Base-by-base conservation (phyloP, 2,888 invertebrate genomes). In the Cheilosia soror region DNA sequence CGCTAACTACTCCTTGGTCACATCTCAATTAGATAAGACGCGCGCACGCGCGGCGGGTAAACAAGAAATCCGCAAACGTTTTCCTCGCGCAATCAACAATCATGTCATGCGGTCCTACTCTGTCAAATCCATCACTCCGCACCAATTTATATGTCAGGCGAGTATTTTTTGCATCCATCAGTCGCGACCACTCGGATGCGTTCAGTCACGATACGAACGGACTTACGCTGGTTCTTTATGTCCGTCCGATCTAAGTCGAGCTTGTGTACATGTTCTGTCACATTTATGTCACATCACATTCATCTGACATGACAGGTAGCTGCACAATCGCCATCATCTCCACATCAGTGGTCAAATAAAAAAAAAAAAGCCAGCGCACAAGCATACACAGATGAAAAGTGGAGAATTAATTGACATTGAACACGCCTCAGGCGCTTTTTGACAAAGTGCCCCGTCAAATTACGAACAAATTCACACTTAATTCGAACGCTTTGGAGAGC, bases 51-150 rank as follows among this genome's bases (percentile, higher is more conserved):
- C 29, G 25, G 6, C 15, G 47, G 20, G 7, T 62, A 83, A 83
- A 78, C 55, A 62, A 42, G 68, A 63, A 73, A 78, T 44, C 1
- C 65, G 63, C 58, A 77, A 66, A 60, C 60, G 57, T 77, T 82
- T 71, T 71, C 65, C 44, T 31, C 75, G 33, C 33, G 15, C 51
- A 75, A 66, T 80, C 80, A 68, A 66, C 80, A 62, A 71, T 84
- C 84, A 84, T 79, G 84, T 80, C 84, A 71, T 77, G 65, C 80
- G 71, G 75, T 75, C 69, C 75, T 68, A 55, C 71, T 71, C 75
- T 71, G 71, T 85, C 84, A 80, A 85, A 85, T 85, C 66, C 80
- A 85, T 85, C 84, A 85, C 75, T 84, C 75, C 27, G 65, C 75
- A 65, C 75, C 66, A 80, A 80, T 85, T 80, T 85, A 66, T 76